Conservation (phyloP, 2,888 invertebrate species). For the Melanargia galathea region DNA sequence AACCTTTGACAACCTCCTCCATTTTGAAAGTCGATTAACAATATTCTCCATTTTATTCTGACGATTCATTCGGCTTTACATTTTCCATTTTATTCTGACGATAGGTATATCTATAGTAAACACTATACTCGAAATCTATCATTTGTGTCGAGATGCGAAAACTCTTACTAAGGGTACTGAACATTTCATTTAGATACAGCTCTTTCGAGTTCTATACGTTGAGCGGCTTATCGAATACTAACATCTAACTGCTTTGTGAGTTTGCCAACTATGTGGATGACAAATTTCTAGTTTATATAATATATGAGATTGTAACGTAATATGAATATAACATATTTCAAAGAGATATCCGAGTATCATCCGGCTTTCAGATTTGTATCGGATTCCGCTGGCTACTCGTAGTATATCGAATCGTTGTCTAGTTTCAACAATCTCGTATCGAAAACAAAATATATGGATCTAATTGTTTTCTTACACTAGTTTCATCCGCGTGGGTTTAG, state of each 20-base stretch:
- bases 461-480: too few species aligned
- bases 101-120: too few species aligned
- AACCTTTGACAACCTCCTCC: too few species aligned
- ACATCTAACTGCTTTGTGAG: slow-evolving; percentile 45
- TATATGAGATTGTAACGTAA: background rate
- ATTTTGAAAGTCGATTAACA: too few species aligned
- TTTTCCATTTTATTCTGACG: background rate
- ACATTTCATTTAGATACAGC: slow-evolving; percentile 57
- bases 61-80: too few species aligned
- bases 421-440: background rate
- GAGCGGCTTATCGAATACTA: slow-evolving; percentile 54
- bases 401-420: background rate
- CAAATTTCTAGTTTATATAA: slow-evolving; percentile 39
- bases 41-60: too few species aligned
- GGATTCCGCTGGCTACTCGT: background rate
- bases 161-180: slow-evolving; percentile 31
- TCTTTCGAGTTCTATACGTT: slow-evolving; percentile 54
- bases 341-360: slow-evolving; percentile 31
- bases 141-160: background rate
- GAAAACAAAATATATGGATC: too few species aligned
- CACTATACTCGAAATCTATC: background rate
- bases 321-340: slow-evolving; percentile 30
- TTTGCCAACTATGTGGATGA: slow-evolving; percentile 46
- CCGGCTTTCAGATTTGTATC: slow-evolving; percentile 1
- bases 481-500: too few species aligned